Evolutionary conservation across 2,888 invertebrate species (phyloP).

Genomic region (Polymixis lichenea): DNA sequence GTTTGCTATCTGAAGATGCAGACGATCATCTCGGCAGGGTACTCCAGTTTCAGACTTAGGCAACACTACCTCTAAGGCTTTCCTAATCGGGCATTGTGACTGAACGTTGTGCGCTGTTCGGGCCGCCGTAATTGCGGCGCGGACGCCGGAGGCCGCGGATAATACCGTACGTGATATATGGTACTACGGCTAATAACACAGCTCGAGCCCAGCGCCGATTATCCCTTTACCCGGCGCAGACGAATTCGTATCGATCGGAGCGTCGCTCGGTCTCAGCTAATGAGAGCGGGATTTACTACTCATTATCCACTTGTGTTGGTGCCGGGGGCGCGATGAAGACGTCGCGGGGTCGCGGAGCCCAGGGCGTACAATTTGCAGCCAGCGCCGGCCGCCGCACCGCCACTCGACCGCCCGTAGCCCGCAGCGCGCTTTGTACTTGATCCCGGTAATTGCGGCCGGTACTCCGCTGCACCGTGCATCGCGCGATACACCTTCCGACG

Average conservation of each 20-base stretch:
- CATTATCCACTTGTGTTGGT: constrained; percentile 89
- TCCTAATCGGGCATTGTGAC: constrained; percentile 82
- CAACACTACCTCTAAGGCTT: constrained; percentile 71
- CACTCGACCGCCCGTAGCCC: constrained; percentile 74
- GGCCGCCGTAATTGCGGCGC: constrained; percentile 85
- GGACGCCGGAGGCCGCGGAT: constrained; percentile 86
- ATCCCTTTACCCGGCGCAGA: constrained; percentile 88
- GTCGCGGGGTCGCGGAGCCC: constrained; percentile 80
- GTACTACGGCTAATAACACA: constrained; percentile 89
- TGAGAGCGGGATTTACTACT: constrained; percentile 88
- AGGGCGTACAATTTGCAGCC: constrained; percentile 85
- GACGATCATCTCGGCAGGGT: constrained; percentile 59
- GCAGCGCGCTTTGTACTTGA: constrained; percentile 86
- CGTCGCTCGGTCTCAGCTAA: constrained; percentile 87
- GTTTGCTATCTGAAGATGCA: constrained; percentile 43
- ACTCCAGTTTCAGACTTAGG: constrained; percentile 61
- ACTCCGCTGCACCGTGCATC: constrained; percentile 58
- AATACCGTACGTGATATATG: constrained; percentile 89
- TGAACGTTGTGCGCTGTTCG: constrained; percentile 77
- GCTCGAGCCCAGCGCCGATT: constrained; percentile 84
- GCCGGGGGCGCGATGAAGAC: constrained; percentile 88
- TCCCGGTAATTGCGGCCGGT: constrained; percentile 85
- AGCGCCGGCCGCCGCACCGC: constrained; percentile 63
- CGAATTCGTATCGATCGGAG: constrained; percentile 88
- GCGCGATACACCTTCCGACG: constrained; percentile 78